These are phyloP conservation scores for Sebastes paucispinis DNA, from an alignment of 2,797 vertebrate species.

Conservation along the genomic window DNA sequence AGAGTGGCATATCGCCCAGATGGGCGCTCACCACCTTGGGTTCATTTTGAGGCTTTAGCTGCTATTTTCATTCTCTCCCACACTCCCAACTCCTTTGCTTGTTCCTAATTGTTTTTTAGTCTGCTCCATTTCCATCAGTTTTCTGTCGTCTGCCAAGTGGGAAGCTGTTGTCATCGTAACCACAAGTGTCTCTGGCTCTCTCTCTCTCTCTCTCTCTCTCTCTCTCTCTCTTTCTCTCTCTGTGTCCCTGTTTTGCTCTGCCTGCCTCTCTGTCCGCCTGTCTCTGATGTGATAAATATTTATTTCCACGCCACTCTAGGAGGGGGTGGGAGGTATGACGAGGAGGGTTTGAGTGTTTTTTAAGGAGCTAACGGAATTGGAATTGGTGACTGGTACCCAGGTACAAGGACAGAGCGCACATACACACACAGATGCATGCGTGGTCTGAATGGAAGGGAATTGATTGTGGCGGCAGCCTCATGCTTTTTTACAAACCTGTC, in stretches of 20 bases:
- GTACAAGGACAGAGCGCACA: conserved; percentile 13
- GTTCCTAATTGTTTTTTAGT: conserved; percentile 34
- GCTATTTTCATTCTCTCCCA: conserved; percentile 53
- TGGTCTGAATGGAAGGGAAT: conserved; percentile 44
- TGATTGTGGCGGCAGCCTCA: conserved; percentile 56
- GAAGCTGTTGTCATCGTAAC: conserved; percentile 68
- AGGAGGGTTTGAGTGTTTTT: conserved; percentile 53
- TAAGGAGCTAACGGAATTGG: conserved; percentile 62
- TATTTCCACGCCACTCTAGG: conserved; percentile 53
- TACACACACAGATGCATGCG: conserved; percentile 6
- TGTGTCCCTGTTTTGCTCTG: not conserved
- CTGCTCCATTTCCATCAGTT: conserved; percentile 43
- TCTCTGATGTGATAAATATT: conserved; percentile 73
- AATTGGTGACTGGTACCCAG: conserved; percentile 42
- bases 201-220: not conserved
- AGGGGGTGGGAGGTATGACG: not conserved
- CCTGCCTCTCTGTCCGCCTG: conserved; percentile 6
- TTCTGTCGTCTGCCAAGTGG: conserved; percentile 44
- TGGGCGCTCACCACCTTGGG: conserved; percentile 10
- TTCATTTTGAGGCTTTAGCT: conserved; percentile 44
- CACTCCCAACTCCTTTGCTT: conserved; percentile 24
- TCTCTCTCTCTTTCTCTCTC: not conserved
- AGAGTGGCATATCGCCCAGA: conserved; percentile 16
- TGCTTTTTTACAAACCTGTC: conserved; percentile 59
- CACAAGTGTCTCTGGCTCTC: conserved; percentile 42